Evolutionary conservation across 2,888 invertebrate genomes (phyloP).

Genomic region (Hemithea aestivaria): DNA sequence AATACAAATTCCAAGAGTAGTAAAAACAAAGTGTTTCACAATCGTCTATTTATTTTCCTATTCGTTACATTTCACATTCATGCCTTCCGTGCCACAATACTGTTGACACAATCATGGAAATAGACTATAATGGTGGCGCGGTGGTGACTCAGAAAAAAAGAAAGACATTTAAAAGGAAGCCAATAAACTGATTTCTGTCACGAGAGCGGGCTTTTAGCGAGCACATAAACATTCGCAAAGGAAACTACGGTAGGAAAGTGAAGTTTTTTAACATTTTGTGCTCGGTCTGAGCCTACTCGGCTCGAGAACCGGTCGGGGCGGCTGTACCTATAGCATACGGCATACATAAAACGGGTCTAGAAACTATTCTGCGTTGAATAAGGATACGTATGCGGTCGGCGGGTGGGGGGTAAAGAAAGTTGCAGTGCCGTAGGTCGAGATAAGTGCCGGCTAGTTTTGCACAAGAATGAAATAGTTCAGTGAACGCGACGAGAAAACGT

Average conservation of each 20-base stretch:
- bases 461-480: slow-evolving; percentile 36
- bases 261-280: slow-evolving; percentile 22
- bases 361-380: slow-evolving; percentile 33
- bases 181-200: slow-evolving; percentile 30
- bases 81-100: slow-evolving; percentile 24
- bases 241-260: slow-evolving; percentile 27
- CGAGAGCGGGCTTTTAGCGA: slow-evolving; percentile 23
- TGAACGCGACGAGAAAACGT: slow-evolving; percentile 24
- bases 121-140: slow-evolving; percentile 11
- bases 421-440: slow-evolving; percentile 65
- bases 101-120: slow-evolving; percentile 26
- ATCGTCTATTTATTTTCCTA: slow-evolving; percentile 9
- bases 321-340: slow-evolving; percentile 21
- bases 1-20: slow-evolving; percentile 2
- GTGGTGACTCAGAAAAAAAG: slow-evolving; percentile 10
- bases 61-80: slow-evolving; percentile 19
- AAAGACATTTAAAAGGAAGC: slow-evolving; percentile 12
- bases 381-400: slow-evolving; percentile 20
- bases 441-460: slow-evolving; percentile 34
- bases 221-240: slow-evolving; percentile 29
- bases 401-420: slow-evolving; percentile 55
- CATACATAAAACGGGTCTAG: slow-evolving; percentile 38
- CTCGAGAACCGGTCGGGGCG: slow-evolving; percentile 39
- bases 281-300: slow-evolving; percentile 25
- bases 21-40: slow-evolving; percentile 8